Evolutionary conservation across 2,888 invertebrate genomes (phyloP).

Genomic region (Macrophya annulata): DNA sequence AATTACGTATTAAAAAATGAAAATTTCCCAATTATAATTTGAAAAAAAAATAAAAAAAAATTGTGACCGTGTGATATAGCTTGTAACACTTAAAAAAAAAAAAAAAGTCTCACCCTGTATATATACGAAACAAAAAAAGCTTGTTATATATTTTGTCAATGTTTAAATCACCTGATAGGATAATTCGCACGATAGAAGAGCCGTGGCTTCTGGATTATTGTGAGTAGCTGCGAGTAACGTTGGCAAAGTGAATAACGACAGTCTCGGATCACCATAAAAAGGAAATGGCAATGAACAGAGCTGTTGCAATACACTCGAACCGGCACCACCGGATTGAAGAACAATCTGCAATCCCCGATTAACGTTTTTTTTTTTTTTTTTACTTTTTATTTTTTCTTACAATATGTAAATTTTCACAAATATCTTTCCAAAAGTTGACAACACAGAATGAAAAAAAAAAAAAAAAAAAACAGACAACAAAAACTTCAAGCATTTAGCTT

Average conservation of each 20-base stretch:
- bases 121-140: no score
- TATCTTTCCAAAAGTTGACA: no score
- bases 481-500: neutral
- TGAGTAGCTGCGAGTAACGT: conserved; percentile 88
- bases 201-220: conserved; percentile 86
- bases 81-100: no score
- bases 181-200: conserved; percentile 88
- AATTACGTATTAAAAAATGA: no score
- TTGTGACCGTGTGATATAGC: no score
- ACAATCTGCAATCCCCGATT: conserved; percentile 82
- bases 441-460: no score
- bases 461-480: neutral
- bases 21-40: no score
- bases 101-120: neutral
- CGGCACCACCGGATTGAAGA: conserved; percentile 86
- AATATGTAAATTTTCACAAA: no score
- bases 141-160: no score
- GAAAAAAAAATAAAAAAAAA: no score
- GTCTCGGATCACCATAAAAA: conserved; percentile 89
- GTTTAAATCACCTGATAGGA: conserved; percentile 80
- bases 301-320: conserved; percentile 91
- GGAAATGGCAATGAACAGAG: conserved; percentile 92
- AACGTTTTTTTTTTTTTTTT: neutral
- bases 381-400: neutral
- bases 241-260: conserved; percentile 89